phyloP scores from a whole-genome alignment of 1,140 invertebrate species.

The Papilio glaucus region DNA sequence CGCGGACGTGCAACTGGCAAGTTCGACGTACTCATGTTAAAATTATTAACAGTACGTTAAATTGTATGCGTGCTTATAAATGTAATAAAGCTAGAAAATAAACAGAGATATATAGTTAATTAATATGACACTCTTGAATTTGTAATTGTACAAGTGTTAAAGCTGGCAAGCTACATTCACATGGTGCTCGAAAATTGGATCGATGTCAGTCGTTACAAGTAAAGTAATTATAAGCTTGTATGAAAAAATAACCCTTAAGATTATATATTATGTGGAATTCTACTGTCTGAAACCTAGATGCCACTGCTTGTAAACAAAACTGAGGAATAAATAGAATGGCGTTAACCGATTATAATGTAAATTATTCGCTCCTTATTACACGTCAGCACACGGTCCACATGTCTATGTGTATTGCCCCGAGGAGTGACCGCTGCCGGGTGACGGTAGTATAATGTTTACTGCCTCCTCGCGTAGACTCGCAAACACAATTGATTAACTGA shows the following conservation, averaged over 20 bases:
- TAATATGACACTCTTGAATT: not conserved
- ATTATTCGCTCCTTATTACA: constrained; percentile 31
- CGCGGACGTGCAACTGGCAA: not conserved
- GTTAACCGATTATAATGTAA: constrained; percentile 3
- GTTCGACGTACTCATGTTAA: constrained; percentile 34
- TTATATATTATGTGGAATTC: too few species aligned
- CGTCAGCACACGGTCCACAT: constrained; percentile 1
- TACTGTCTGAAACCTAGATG: too few species aligned
- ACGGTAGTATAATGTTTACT: constrained; percentile 65
- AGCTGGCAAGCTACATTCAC: too few species aligned
- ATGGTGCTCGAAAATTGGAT: too few species aligned
- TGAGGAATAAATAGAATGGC: not conserved
- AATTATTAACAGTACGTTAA: not conserved
- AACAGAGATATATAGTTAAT: not conserved
- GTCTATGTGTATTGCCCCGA: constrained; percentile 2
- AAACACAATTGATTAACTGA: constrained; percentile 43
- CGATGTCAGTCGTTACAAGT: too few species aligned
- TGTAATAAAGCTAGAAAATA: not conserved
- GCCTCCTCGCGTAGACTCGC: constrained; percentile 51
- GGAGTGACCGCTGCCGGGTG: constrained; percentile 60
- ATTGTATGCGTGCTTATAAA: not conserved
- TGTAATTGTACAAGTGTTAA: not conserved
- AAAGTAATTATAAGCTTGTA: too few species aligned
- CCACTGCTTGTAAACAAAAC: too few species aligned
- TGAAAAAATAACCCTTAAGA: too few species aligned